Evolutionary conservation across 2,797 vertebrate genomes (phyloP), one percentile per base, ranked within the genome.

Genomic region (Bradypodion ventrale): DNA sequence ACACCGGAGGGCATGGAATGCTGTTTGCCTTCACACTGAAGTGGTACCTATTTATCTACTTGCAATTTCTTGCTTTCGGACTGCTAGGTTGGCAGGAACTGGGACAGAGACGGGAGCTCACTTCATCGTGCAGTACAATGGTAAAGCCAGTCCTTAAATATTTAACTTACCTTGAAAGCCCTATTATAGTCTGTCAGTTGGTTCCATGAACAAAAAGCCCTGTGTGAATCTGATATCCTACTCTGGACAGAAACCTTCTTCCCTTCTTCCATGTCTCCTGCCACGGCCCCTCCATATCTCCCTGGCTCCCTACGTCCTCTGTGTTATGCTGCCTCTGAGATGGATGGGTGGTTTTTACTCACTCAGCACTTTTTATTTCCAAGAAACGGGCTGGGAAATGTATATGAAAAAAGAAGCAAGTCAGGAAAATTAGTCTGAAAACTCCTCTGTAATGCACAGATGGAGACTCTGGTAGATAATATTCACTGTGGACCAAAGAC

Each of bases 401-500:
- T 89, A 88, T 75, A 70, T 83, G 69, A 81, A 56, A 56, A 19
- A 56, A 83, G 56, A 8, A 35, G 83, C 59, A 85, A 82, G 78
- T 79, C 78, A 83, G 90, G 85, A 82, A 88, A 84, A 88, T 80
- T 75, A 75, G 78, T 85, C 75, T 8, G 63, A 80, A 44, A 62
- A 62, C 76, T 46, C 27, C 63, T 5, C 12, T 23, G 16, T 37
- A 40, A 32, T 44, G 59, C 60, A 83, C 74, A 82, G 44, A 52
- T 13, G 73, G 59, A 56, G 40, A 77, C 52, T 19, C 42, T 62
- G 73, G 78, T 72, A 76, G 65, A 76, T 27, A 1, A 81, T 69
- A 63, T 69, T 76, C 73, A 70, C 25, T 60, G 74, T 42, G 56
- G 65, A n/a, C 9, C 52, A 70, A n/a, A 40, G 49, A 62, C 25